Base-by-base conservation (phyloP, 2,113 vertebrate species). In the Anarrhichthys ocellatus region DNA sequence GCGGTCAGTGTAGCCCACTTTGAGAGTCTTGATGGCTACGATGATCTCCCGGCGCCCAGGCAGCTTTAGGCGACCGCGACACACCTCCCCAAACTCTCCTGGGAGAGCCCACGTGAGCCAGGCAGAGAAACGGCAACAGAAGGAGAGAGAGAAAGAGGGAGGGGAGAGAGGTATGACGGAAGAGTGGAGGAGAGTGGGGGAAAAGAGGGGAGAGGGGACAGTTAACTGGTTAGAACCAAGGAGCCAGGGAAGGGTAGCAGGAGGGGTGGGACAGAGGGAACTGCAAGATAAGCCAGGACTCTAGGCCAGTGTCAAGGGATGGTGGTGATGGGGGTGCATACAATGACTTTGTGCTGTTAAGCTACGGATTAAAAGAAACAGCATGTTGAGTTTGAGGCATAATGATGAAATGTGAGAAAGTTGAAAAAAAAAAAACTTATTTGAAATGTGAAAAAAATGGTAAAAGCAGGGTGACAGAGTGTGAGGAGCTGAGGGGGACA, bases 51-150 rank as follows among this genome's bases (percentile, higher is more conserved):
- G 94, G 9, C 97, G 96, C 9, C 98, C 98, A 0, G 97, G 97
- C 54, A 98, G 95, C 92, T 99, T 99, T 85, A 99, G 96, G 18
- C 98, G 97, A 22, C 98, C 98, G 0, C 97, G 96, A 68, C 98
- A 99, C 73, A 99, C 98, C 85, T 99, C 98, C 0, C 98, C 98
- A 2, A 99, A 99, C 94, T 99, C 98, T 91, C 98, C 98, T 99
- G 94, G 0, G 84, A 82, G 80, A 91, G 89, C 42, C 88, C 76
- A 89, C 73, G 89, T 73, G 69, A 87, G 76, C 87, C 82, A 90
- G 89, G 64, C 83, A 88, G 82, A 93, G 69, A 89, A 88, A 89
- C 40, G 82, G 78, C 32, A 83, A 85, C 83, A 85, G 54, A 86
- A 52, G 76, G 81, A 83, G 69, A 81, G 82, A 34, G 24, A 27